Conservation (phyloP, 2,888 invertebrate species). For the Acronicta leporina region DNA sequence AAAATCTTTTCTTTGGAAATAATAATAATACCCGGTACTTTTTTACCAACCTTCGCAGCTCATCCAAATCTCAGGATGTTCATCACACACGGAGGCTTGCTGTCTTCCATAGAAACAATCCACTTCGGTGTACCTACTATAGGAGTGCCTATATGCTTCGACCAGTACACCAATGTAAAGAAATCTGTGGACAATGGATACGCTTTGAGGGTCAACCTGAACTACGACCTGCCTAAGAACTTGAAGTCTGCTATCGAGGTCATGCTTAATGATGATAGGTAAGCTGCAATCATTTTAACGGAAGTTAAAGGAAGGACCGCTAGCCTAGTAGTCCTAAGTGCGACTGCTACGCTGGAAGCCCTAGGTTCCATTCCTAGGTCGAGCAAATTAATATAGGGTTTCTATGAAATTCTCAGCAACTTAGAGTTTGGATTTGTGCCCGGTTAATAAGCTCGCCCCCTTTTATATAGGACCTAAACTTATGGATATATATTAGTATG, state of each 20-base stretch:
- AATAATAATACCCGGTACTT: too few relatives aligned
- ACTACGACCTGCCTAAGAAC: constrained; percentile 58
- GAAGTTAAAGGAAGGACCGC: too few relatives aligned
- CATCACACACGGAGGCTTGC: constrained; percentile 70
- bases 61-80: constrained; percentile 69
- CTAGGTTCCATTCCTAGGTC: too few relatives aligned
- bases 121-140: constrained; percentile 71
- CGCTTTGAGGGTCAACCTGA: constrained; percentile 62
- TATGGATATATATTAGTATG: too few relatives aligned
- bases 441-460: too few relatives aligned
- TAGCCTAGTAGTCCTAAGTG: too few relatives aligned
- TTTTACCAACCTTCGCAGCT: constrained; percentile 54
- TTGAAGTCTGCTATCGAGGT: constrained; percentile 63
- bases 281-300: constrained; percentile 10
- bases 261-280: constrained; percentile 55
- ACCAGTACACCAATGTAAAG: constrained; percentile 72
- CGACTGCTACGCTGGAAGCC: too few relatives aligned
- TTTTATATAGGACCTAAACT: too few relatives aligned
- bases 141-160: constrained; percentile 69
- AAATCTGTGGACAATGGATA: constrained; percentile 68
- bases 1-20: too few relatives aligned
- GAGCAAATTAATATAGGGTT: too few relatives aligned
- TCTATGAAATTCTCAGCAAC: too few relatives aligned
- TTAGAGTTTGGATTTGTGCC: too few relatives aligned
- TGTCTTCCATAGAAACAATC: constrained; percentile 69